Conservation (phyloP, 2,888 invertebrate species). For the Brachycybe producta region DNA sequence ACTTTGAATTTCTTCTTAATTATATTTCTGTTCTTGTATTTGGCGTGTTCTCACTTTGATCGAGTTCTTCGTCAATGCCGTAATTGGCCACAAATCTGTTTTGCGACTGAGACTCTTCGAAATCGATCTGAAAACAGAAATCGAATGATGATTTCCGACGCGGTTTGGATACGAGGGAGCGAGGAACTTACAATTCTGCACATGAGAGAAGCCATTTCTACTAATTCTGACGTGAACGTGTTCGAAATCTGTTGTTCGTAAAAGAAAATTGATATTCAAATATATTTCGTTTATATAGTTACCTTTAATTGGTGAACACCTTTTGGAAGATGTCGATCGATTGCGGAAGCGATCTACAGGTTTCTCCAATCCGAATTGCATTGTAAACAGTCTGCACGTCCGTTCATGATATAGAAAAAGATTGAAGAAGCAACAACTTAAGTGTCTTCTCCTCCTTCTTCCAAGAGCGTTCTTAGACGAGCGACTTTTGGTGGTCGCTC, state of each 20-base stretch:
- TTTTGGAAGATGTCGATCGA: slow-evolving; percentile 42
- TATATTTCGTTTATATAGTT: background rate
- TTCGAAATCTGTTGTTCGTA: slow-evolving; percentile 10
- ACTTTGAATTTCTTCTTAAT: too few species aligned
- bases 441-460: background rate
- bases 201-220: slow-evolving; percentile 9
- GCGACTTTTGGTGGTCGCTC: too few species aligned
- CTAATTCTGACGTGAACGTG: slow-evolving; percentile 3
- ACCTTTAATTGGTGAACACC: slow-evolving; percentile 27
- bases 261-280: background rate
- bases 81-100: slow-evolving; percentile 17
- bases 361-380: slow-evolving; percentile 52
- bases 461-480: background rate
- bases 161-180: background rate
- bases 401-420: slow-evolving; percentile 22
- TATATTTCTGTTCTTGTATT: too few species aligned
- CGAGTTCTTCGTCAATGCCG: slow-evolving; percentile 16
- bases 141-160: background rate
- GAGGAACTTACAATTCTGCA: slow-evolving; percentile 13
- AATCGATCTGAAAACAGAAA: slow-evolving; percentile 15
- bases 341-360: slow-evolving; percentile 43
- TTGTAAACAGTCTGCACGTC: slow-evolving; percentile 55
- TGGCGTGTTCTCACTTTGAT: slow-evolving; percentile 12
- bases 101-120: slow-evolving; percentile 15
- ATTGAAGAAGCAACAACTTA: background rate